Evolutionary conservation across 2,797 vertebrate genomes (phyloP), one percentile per base, ranked within the genome.

Genomic region (Buceros bicornis): DNA sequence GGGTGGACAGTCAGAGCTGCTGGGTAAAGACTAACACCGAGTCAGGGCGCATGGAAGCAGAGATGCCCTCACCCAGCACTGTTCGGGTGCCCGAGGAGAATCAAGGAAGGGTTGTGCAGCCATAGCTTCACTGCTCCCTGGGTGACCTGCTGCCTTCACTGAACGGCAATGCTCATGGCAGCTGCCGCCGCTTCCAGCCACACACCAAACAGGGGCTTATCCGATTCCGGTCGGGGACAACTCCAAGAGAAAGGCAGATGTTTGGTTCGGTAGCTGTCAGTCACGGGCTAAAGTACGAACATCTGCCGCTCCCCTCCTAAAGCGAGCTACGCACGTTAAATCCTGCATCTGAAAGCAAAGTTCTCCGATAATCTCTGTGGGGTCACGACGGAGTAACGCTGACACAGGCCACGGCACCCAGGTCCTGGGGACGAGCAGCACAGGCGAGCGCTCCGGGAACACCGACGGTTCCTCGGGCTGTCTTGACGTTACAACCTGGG

Each of bases 81-180:
- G 0, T 1, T 3, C 0, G 0, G 7, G 20, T 2, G 61, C 78
- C 31, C 3, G 0, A 60, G 50, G 60, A 0, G 2, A 72, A 48
- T 1, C 2, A 12, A 66, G 35, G 60, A 22, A 6, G 28, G 13
- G 53, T 13, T 3, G 0, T 29, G 16, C 40, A 42, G n/a, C 6
- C 20, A 8, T 29, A 10, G 5, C 20, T 29, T 37, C 1, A 2
- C 42, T 45, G 20, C 31, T 43, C n/a, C 35, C 31, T 13, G 42
- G 16, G 14, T 2, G 53, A 25, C 7, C 8, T 2, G 29, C 31
- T 33, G 64, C 80, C 35, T 29, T 13, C 0, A 3, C 72, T 14
- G 11, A 45, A 24, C 58, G 31, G 47, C 12, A 0, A 6, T 1
- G 7, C 28, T 1, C 2, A 40, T 0, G 31, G 81, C 77, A 73